Evolutionary conservation across 2,888 invertebrate genomes (phyloP), one percentile per base, ranked within the genome.

Genomic region (Villa cingulata): DNA sequence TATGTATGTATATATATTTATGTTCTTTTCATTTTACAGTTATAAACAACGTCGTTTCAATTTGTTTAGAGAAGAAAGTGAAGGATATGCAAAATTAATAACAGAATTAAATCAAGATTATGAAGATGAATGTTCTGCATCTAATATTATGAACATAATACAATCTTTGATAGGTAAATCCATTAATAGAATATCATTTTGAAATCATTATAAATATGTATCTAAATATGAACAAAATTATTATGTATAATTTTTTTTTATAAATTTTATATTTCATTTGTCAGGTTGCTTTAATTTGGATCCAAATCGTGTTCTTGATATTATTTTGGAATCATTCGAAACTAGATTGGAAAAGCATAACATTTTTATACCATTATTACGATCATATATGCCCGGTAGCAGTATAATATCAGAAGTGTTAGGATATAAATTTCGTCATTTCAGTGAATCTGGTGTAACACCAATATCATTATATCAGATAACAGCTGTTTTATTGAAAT

Each of bases 11-110:
- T n/a, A n/a, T n/a, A n/a, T n/a, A n/a, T n/a, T n/a, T n/a, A n/a
- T n/a, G n/a, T n/a, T n/a, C n/a, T n/a, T n/a, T 54, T 53, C 51
- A 54, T 51, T 50, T 78, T 79, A 52, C 70, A 97, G 97, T 69
- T 99, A 97, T 70, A 99, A 98, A 68, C 98, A 99, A 70, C 83
- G 95, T 59, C 97, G 99, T 64, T 99, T 96, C 70, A 99, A 99
- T 73, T 75, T 99, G 59, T 86, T 97, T 63, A 80, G 98, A 46
- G 98, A 99, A 72, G 98, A 99, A 73, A 94, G 89, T 71, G 98
- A 99, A 74, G 98, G 98, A 7, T 99, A 94, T 73, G 87, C 97
- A 2, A 99, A 99, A 69, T 74, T 97, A 41, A 82, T 95, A 49
- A 85, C 90, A 17, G 96, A 96, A 73, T 72, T 98, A 51, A 90